Base-by-base conservation (phyloP, 2,797 vertebrate species). In the Thripadectes ignobilis region DNA sequence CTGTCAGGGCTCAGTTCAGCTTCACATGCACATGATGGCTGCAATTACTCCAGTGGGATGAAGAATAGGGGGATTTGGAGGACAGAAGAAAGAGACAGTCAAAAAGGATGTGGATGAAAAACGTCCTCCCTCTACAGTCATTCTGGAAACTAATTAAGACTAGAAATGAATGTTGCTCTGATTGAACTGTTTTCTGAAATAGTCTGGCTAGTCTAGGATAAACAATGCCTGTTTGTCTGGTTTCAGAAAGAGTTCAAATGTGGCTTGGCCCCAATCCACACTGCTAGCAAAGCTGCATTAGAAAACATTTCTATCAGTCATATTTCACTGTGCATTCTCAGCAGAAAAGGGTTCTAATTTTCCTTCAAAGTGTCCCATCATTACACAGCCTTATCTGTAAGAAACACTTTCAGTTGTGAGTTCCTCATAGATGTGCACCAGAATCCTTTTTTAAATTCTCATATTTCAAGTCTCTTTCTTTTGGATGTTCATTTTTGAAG, bases 171-270 rank as follows among this genome's bases (percentile, higher is more conserved):
- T 32, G 54, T 75, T 77, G 88, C 81, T 85, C 68, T 88, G 81
- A 91, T 23, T 2, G 77, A 90, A 81, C 66, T 76, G 45, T 69
- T 85, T 80, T 80, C 78, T 89, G 77, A 85, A 95, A 91, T 51
- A 76, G 71, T 82, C 89, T 88, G 92, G 86, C 86, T 77, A 52
- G 86, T 74, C 93, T 91, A 88, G 77, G 63, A 93, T 92, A 96
- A 96, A 95, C 93, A 96, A 94, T 58, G 81, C 34, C 57, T 74
- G 46, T 95, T 91, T 93, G 91, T 94, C 88, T 94, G 77, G 62
- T 83, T 93, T 85, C 91, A 96, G 92, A 80, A 93, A 68, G 30
- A 92, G 92, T 58, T 92, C 88, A 91, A 73, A 92, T 69, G 67
- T 76, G 74, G 74, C 85, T 95, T 93, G 93, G 94, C 77, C 63